Conservation (phyloP, 2,113 vertebrate genomes). For the Anarrhichthys ocellatus region DNA sequence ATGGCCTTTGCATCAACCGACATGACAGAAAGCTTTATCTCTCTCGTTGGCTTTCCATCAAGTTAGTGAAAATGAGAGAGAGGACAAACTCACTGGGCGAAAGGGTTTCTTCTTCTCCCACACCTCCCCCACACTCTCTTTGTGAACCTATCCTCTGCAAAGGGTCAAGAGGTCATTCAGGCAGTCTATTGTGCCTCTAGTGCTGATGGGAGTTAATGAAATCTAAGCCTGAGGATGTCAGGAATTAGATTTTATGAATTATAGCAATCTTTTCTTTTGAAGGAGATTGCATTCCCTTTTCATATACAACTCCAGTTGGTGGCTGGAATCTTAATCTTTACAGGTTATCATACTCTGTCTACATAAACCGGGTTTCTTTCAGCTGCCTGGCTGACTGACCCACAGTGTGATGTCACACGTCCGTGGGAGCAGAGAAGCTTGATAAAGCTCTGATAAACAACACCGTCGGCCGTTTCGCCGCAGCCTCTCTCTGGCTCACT, state of each 20-base stretch:
- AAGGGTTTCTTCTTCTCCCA: slow-evolving; percentile 30
- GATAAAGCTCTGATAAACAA: slow-evolving; percentile 79
- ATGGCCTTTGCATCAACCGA: slow-evolving; percentile 25
- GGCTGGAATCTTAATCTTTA: slow-evolving; percentile 21
- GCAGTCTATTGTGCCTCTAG: slow-evolving; percentile 42
- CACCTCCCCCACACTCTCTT: slow-evolving; percentile 33
- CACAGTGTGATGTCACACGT: slow-evolving; percentile 69
- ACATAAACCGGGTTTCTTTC: slow-evolving; percentile 31
- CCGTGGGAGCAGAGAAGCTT: slow-evolving; percentile 64
- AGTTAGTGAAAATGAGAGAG: slow-evolving; percentile 27
- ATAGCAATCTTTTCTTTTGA: slow-evolving; percentile 5
- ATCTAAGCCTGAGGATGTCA: slow-evolving; percentile 20
- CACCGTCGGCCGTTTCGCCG: slow-evolving; percentile 65
- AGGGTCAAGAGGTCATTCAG: slow-evolving; percentile 70
- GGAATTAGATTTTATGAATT: slow-evolving; percentile 29
- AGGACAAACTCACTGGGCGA: slow-evolving; percentile 41
- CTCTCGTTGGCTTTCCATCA: slow-evolving; percentile 21
- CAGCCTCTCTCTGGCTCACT: slow-evolving; percentile 65
- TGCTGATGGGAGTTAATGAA: slow-evolving; percentile 57
- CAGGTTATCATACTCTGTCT: slow-evolving; percentile 52
- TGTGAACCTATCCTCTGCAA: slow-evolving; percentile 37
- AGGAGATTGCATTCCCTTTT: not conserved
- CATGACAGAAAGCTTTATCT: slow-evolving; percentile 32
- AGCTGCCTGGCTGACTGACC: slow-evolving; percentile 56
- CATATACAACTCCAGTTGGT: slow-evolving; percentile 15